These are phyloP conservation scores for Ypsolopha sequella DNA, from an alignment of 2,888 invertebrate genomes.

Conservation along the genomic window DNA sequence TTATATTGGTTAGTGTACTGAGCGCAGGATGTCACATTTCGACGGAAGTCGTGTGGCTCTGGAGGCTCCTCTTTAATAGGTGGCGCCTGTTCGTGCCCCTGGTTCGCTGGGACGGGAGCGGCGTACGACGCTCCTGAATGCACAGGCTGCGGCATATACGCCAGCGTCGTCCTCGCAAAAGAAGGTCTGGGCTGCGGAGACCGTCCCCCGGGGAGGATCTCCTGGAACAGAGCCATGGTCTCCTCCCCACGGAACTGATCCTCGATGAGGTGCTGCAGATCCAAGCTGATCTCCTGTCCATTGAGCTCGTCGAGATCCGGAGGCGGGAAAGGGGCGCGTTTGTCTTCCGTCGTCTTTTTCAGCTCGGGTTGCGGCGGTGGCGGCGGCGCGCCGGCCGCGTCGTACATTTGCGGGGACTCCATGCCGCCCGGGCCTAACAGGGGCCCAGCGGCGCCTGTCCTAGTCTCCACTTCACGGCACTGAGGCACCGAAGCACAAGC, in stretches of 20 bases:
- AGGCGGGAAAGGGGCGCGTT: constrained; percentile 80
- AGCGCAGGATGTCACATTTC: constrained; percentile 76
- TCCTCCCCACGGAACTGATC: constrained; percentile 90
- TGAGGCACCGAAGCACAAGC: constrained; percentile 54
- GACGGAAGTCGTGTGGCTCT: constrained; percentile 81
- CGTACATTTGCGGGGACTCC: constrained; percentile 92
- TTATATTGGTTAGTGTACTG: constrained; percentile 64
- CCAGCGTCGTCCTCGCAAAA: constrained; percentile 80
- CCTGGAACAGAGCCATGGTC: constrained; percentile 82
- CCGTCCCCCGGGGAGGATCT: constrained; percentile 77
- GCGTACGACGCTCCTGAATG: constrained; percentile 80
- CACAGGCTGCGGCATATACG: constrained; percentile 94
- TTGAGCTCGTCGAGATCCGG: constrained; percentile 91
- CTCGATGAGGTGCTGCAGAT: constrained; percentile 92
- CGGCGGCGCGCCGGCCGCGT: constrained; percentile 74
- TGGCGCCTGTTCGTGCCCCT: constrained; percentile 76
- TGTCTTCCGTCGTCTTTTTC: constrained; percentile 73
- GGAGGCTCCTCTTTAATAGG: constrained; percentile 91
- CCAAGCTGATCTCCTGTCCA: constrained; percentile 92
- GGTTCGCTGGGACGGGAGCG: constrained; percentile 63
- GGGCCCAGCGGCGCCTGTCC: constrained; percentile 61
- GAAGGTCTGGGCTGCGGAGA: constrained; percentile 49
- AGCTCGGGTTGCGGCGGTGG: constrained; percentile 74
- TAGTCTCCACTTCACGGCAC: constrained; percentile 67
- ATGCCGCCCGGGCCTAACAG: constrained; percentile 69